These are phyloP conservation scores for Cyrtodaria siliqua DNA, from an alignment of 2,888 invertebrate species.

Conservation along the genomic window DNA sequence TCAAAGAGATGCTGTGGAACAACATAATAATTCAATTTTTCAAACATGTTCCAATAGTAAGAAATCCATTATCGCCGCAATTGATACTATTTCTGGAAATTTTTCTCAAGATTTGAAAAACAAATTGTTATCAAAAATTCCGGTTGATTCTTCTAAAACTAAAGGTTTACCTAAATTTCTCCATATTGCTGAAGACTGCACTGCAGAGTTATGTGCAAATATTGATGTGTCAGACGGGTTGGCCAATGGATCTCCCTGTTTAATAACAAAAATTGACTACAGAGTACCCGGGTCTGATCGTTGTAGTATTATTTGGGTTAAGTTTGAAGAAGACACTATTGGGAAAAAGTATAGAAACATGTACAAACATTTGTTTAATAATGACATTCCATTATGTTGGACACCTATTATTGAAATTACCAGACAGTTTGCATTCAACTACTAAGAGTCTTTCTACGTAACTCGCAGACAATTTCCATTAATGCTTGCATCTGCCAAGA, in stretches of 20 bases:
- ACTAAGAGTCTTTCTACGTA: too few species aligned
- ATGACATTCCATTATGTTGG: not conserved
- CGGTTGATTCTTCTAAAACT: not conserved
- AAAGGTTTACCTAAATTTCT: not conserved
- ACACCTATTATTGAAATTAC: too few species aligned
- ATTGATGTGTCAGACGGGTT: constrained; percentile 9
- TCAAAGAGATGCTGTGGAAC: too few species aligned
- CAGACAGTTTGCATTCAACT: too few species aligned
- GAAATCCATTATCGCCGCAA: not conserved
- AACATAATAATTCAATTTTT: too few species aligned
- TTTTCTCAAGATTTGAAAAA: too few species aligned
- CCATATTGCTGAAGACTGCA: not conserved
- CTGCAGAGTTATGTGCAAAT: not conserved
- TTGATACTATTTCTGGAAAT: not conserved
- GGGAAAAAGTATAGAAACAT: not conserved
- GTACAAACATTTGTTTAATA: not conserved
- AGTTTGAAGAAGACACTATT: not conserved
- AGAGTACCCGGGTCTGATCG: too few species aligned
- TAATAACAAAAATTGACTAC: not conserved
- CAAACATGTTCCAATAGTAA: too few species aligned
- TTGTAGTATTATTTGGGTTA: not conserved
- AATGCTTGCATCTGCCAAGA: constrained; percentile 34
- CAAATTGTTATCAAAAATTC: not conserved
- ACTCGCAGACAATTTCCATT: constrained; percentile 57
- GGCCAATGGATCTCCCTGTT: not conserved